Evolutionary conservation across 2,888 invertebrate species (phyloP), one percentile per base, ranked within the genome.

Genomic region (Lycocerus yunnanus): DNA sequence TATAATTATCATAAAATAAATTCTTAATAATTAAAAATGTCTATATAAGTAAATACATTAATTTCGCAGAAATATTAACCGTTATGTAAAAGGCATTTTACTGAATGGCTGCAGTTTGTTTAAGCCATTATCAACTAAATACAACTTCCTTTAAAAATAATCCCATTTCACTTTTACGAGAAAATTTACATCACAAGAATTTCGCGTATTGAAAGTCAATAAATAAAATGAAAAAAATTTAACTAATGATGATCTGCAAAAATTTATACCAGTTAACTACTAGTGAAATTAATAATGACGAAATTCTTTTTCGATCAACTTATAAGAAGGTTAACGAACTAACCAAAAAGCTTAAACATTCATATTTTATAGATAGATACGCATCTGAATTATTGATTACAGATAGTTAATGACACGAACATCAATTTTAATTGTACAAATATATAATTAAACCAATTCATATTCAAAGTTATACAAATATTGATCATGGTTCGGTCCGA

Each of bases 281-380:
- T 18, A 63, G 61, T 63, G 72, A 72, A 72, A 72, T 72, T 72
- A 72, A 72, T 68, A 72, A 72, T 68, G 67, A 43, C 58, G 59
- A 60, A 72, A 63, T 68, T 61, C 68, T 67, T 18, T 24, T 24
- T 20, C 66, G 67, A 72, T 68, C 72, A 27, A 60, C 71, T 72
- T 66, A 72, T 72, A 66, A 72, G 66, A 66, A 72, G 72, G 72
- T 72, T 68, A 63, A 72, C 21, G 72, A 72, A 67, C 72, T 58
- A 68, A 68, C 72, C 43, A 60, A 72, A 71, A 72, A 72, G 72
- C 72, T 72, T 61, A 68, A 20, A 66, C 68, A 67, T 72, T 68
- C 68, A 72, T 68, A 68, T 72, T 66, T 61, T 14, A 65, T n/a
- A 71, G 71, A 71, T 66, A 59, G 71, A 71, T 66, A 59, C 24